Evolutionary conservation across 2,113 vertebrate genomes (phyloP).

Genomic region (Athene cunicularia): DNA sequence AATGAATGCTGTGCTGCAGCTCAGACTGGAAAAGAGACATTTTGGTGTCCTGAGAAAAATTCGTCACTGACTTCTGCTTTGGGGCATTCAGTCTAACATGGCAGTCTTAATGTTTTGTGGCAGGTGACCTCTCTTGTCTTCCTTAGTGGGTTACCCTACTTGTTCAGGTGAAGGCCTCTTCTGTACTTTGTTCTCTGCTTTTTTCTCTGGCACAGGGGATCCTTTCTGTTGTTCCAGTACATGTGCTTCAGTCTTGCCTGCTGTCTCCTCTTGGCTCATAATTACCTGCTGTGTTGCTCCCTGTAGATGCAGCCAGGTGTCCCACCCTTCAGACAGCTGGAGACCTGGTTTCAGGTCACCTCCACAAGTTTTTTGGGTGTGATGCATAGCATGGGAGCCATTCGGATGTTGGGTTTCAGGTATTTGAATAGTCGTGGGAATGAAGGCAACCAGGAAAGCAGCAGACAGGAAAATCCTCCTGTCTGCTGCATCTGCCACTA

Average conservation of each 20-base stretch:
- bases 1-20: constrained; percentile 18
- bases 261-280: background rate
- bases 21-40: background rate
- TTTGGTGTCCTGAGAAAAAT: background rate
- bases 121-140: background rate
- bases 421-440: background rate
- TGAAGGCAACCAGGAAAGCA: background rate
- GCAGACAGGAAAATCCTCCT: background rate
- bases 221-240: background rate
- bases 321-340: background rate
- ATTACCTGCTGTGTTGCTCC: background rate
- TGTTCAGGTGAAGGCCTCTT: background rate
- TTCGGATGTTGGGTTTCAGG: background rate
- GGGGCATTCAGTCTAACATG: background rate
- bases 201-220: background rate
- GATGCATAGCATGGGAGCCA: background rate
- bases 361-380: background rate
- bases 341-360: background rate
- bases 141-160: background rate
- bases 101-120: background rate
- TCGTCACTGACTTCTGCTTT: background rate
- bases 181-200: background rate
- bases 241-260: background rate
- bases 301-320: background rate
- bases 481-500: background rate